Conservation (phyloP, 2,888 invertebrate species). For the Limnephilus lunatus region DNA sequence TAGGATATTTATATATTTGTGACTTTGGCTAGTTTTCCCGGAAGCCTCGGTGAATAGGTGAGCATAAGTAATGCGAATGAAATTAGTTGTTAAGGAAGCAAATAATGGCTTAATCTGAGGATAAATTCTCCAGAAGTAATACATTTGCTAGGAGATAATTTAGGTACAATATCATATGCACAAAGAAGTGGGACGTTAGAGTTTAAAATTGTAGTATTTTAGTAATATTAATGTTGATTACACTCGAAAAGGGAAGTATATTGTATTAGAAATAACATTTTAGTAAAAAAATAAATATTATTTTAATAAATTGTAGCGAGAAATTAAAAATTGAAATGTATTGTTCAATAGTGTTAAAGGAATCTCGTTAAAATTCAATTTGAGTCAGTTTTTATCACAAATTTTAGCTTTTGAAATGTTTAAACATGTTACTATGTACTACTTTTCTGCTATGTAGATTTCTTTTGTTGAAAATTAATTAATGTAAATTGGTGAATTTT, state of each 20-base stretch:
- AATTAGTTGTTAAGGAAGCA: neutral
- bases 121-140: neutral
- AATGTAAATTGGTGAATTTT: neutral
- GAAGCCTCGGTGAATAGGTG: neutral
- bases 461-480: neutral
- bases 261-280: constrained; percentile 10
- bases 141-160: constrained; percentile 2
- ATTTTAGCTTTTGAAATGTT: neutral
- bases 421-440: neutral
- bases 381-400: constrained; percentile 2
- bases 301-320: constrained; percentile 30
- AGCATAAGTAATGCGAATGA: constrained; percentile 18
- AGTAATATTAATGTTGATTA: constrained; percentile 27
- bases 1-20: neutral
- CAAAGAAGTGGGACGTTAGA: constrained; percentile 41
- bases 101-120: neutral
- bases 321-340: constrained; percentile 12
- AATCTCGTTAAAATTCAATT: constrained; percentile 29
- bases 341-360: constrained; percentile 16
- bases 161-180: constrained; percentile 47
- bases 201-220: constrained; percentile 31
- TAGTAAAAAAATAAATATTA: constrained; percentile 17
- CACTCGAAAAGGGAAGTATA: neutral
- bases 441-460: neutral
- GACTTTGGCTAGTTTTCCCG: neutral